These are phyloP conservation scores for Eueides isabella DNA, from an alignment of 1,140 invertebrate genomes.

Conservation along the genomic window DNA sequence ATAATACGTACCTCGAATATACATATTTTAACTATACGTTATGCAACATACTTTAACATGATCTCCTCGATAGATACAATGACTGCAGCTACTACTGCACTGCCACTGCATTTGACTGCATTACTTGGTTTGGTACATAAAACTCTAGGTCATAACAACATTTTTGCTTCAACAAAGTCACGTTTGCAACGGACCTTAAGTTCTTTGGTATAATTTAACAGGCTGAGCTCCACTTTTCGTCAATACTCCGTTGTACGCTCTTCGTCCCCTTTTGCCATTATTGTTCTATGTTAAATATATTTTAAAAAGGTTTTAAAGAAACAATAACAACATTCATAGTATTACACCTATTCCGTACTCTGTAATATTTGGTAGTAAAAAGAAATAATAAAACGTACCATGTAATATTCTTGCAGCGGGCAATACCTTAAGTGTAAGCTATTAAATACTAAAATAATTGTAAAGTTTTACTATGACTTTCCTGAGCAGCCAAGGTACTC, in stretches of 20 bases:
- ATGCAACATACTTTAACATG: constrained; percentile 2
- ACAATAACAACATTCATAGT: constrained; percentile 28
- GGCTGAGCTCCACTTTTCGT: constrained; percentile 15
- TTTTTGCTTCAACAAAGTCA: constrained; percentile 11
- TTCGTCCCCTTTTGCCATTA: neutral
- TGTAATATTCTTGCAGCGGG: neutral
- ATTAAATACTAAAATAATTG: neutral
- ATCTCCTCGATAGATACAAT: neutral
- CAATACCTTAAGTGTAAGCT: constrained; percentile 5
- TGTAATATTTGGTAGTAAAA: constrained; percentile 5
- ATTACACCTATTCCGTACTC: constrained; percentile 13
- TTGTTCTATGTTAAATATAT: constrained; percentile 17
- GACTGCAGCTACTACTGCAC: constrained; percentile 11
- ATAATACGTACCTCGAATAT: neutral
- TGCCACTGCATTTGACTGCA: constrained; percentile 6
- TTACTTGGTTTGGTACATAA: neutral
- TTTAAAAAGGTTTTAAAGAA: constrained; percentile 19
- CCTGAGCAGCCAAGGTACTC: neutral
- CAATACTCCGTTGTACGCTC: constrained; percentile 8
- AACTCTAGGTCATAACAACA: neutral
- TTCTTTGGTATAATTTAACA: constrained; percentile 27
- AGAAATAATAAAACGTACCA: neutral
- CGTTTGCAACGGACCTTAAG: neutral
- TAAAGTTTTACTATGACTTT: neutral
- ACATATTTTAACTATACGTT: neutral